Evolutionary conservation across 2,797 vertebrate species (phyloP), one percentile per base, ranked within the genome.

Genomic region (Poecilia velifera): DNA sequence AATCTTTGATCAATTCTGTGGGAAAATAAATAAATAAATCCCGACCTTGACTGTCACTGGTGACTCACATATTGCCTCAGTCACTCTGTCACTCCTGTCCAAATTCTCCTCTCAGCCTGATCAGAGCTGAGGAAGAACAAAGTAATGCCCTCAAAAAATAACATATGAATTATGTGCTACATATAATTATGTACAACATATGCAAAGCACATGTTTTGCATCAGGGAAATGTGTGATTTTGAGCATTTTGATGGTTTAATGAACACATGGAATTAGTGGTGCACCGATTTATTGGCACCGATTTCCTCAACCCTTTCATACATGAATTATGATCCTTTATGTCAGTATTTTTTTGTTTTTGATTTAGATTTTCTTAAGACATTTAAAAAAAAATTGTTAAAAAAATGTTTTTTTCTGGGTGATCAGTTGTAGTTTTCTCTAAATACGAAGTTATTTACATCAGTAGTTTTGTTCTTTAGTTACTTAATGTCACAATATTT

Each of bases 1-100:
- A 94, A 94, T 93, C 93, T 87, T 78, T 84, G 87, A 87, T 87
- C 59, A 51, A 25, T 82, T 84, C 73, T 59, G 83, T 79, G 79
- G 81, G 84, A 81, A 75, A 57, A 39, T 39, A 39, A 22, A 66
- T 39, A 66, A 70, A 70, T 68, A 25, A 70, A 70, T 51, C 20
- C 49, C 41, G 79, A 93, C 91, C 94, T 93, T 94, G 89, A 79
- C 73, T 85, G 82, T 86, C 66, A 76, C 68, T 68, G 25, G 80
- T 70, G 87, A 88, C 87, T 82, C 91, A 85, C 83, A 71, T 31
- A 22, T 77, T 28, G 76, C 79, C 55, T 88, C 53, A 51, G 83
- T 84, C 47, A 77, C 81, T 87, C 73, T 70, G 76, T 85, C 87
- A 79, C 75, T 87, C 73, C 86, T 68, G 31, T 53, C 78, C n/a